phyloP scores from a whole-genome alignment of 2,113 vertebrate species.

The Channa maculata region DNA sequence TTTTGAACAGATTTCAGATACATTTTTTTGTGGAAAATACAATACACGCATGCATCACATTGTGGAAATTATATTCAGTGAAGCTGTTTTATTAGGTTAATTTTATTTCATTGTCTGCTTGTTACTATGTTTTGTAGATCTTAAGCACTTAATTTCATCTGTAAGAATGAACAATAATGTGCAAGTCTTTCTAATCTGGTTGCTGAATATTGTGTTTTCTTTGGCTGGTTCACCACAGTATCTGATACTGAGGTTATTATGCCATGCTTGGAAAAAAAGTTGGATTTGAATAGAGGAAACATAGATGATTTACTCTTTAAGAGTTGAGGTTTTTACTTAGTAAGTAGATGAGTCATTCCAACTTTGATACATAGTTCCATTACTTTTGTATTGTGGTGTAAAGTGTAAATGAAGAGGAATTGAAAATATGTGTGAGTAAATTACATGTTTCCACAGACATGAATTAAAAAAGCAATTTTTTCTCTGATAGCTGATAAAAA shows the following conservation, averaged over 20 bases:
- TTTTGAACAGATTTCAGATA: constrained; percentile 5
- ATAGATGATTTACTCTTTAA: constrained; percentile 66
- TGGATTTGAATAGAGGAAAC: constrained; percentile 85
- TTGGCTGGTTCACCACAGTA: constrained; percentile 89
- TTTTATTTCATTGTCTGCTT: background rate
- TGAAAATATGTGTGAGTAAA: no score
- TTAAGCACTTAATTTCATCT: no score
- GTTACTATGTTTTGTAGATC: background rate
- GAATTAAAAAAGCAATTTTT: background rate
- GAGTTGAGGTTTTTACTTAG: background rate
- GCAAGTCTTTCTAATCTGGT: constrained; percentile 84
- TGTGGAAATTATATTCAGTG: background rate
- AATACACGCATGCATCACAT: no score
- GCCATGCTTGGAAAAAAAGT: constrained; percentile 83
- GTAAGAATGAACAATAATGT: no score
- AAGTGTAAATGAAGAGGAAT: background rate
- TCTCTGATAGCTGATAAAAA: background rate
- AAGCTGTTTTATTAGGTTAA: background rate
- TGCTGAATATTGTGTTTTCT: constrained; percentile 90
- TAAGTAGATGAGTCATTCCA: background rate
- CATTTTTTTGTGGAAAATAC: no score
- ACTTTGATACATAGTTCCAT: background rate
- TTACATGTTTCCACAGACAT: background rate
- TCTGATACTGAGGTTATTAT: constrained; percentile 88
- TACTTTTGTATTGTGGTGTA: background rate